Evolutionary conservation across 1,140 invertebrate species (phyloP).

Genomic region (Calliopsis andreniformis): DNA sequence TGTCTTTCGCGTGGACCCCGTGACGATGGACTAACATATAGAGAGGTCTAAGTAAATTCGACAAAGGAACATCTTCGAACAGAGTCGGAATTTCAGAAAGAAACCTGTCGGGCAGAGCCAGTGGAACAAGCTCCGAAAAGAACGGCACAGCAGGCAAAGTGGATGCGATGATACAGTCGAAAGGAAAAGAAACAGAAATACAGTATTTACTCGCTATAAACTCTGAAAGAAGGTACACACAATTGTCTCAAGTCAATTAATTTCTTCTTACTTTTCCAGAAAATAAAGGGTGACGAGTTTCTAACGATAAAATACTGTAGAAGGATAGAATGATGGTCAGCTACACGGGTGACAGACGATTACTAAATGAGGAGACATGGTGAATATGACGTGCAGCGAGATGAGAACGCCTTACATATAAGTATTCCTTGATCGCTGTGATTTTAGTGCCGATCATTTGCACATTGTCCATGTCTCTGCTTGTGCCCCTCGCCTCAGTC

Average conservation of each 20-base stretch:
- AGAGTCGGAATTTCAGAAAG: background rate
- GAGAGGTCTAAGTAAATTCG: slow-evolving; percentile 8
- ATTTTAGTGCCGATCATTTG: slow-evolving; percentile 82
- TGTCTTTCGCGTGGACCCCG: background rate
- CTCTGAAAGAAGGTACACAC: too few species aligned
- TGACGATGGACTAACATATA: background rate
- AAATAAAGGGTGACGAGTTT: too few species aligned
- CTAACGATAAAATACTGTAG: too few species aligned
- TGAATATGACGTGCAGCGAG: slow-evolving; percentile 47
- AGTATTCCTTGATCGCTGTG: slow-evolving; percentile 81
- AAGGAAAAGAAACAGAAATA: slow-evolving; percentile 15
- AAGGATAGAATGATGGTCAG: slow-evolving; percentile 8
- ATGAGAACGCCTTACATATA: slow-evolving; percentile 80
- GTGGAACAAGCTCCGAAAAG: background rate
- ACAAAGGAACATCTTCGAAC: background rate
- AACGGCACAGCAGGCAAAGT: background rate
- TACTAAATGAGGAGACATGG: slow-evolving; percentile 17
- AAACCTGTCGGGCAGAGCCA: slow-evolving; percentile 1
- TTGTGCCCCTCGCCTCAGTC: slow-evolving; percentile 77
- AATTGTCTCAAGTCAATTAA: too few species aligned
- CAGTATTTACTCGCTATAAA: too few species aligned
- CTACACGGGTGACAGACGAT: background rate
- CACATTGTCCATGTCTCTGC: slow-evolving; percentile 81
- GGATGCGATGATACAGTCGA: background rate
- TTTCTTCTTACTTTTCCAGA: too few species aligned